Percentiles rank a stretch among this genome's conserved stretches.
phyloP scores from a whole-genome alignment of 2,888 invertebrate genomes.

The Bimastos eiseni region DNA sequence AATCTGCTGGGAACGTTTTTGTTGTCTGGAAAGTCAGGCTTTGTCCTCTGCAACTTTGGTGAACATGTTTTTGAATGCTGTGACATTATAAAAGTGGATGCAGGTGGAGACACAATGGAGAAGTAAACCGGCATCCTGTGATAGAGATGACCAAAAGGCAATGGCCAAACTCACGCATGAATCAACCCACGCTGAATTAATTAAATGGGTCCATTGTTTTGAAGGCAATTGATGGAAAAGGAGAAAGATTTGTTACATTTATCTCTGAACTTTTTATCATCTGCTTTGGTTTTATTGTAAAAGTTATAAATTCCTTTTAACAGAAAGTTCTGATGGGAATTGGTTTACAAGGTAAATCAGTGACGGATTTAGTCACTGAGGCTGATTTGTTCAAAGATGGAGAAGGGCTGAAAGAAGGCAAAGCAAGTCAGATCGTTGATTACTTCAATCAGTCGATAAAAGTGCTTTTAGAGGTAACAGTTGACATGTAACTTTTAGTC shows the following conservation, averaged over 20 bases:
- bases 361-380: neutral
- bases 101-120: no score
- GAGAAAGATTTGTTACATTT: neutral
- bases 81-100: no score
- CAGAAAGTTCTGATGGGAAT: constrained; percentile 17
- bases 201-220: no score
- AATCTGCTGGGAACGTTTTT: no score
- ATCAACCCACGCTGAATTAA: no score
- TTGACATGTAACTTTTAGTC: neutral
- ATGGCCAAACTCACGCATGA: no score
- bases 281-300: neutral
- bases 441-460: constrained; percentile 25
- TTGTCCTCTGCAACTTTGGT: no score
- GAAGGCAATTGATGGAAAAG: no score
- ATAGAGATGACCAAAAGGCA: no score
- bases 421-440: neutral
- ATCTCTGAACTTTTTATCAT: neutral
- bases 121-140: no score
- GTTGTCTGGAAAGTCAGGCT: no score
- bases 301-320: neutral
- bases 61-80: no score
- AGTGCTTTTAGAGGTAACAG: neutral
- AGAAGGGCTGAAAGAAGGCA: neutral
- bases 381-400: constrained; percentile 5
- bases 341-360: constrained; percentile 22